Base-by-base conservation (phyloP, 2,888 invertebrate species). In the Acleris laterana region DNA sequence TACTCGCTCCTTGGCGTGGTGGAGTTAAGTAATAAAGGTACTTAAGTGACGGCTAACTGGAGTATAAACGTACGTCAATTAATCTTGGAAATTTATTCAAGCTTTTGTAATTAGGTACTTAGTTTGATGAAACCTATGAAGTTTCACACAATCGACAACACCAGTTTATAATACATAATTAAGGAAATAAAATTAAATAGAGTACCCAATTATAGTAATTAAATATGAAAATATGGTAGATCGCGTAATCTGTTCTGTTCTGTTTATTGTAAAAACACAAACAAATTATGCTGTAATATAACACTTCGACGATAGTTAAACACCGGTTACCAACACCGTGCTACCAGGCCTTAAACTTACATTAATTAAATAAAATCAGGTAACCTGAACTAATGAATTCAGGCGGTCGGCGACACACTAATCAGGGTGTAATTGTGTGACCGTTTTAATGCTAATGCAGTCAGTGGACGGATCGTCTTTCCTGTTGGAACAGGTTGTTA, bases 311-410 rank as follows among this genome's bases (percentile, higher is more conserved):
- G 38, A 5, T 28, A 46, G 44, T 60, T 64, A 61, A 69, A 53
- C 68, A 32, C 51, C 3, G 58, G 46, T 63, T 56, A 62, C 56
- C 61, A 9, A 11, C n/a, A 49, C 53, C 28, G 53, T n/a, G 20
- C 52, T 9, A 67, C 68, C 58, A 58, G 67, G 48, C 59, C 13
- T 32, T 44, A 44, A 46, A 48, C 53, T 44, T 83, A 66, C 66
- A 62, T 86, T 92, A 92, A 93, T 93, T 91, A 91, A 91, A 90
- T 88, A 88, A 91, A 93, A 91, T 92, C 92, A 92, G 88, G 92
- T 89, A 86, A 90, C 91, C 92, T 87, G 92, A 93, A 93, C 92
- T 93, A 92, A 93, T 93, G 88, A 90, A 93, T 93, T 89, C 93
- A 89, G 82, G 81, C 25, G 82, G 85, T 80, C 84, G 83, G 84